Conservation (phyloP, 2,113 vertebrate genomes). For the Barbus barbus region DNA sequence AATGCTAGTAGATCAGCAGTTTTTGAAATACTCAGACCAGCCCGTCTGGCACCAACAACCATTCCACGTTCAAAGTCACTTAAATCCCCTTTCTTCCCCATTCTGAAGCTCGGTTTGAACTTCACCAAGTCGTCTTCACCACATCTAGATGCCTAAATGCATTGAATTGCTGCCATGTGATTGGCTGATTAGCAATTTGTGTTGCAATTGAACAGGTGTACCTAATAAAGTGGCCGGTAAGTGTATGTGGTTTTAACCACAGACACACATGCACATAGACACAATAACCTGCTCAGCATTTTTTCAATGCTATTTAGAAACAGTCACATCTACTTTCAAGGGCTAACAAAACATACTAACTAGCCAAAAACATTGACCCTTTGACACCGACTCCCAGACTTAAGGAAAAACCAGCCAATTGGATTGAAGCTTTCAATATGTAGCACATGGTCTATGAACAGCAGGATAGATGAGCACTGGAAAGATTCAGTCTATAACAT, state of each 20-base stretch:
- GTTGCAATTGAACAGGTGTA: too few relatives aligned
- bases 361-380: slow-evolving; percentile 6
- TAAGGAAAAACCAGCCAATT: not conserved
- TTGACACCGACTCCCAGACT: not conserved
- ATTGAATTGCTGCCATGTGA: too few relatives aligned
- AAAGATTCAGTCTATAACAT: not conserved
- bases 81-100: too few relatives aligned
- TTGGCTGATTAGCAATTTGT: too few relatives aligned
- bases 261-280: slow-evolving; percentile 22
- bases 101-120: too few relatives aligned
- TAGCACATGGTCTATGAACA: not conserved
- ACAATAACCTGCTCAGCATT: not conserved
- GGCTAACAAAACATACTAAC: not conserved
- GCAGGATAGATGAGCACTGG: not conserved
- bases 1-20: too few relatives aligned
- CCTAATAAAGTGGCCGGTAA: too few relatives aligned
- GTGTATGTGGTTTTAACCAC: slow-evolving; percentile 7
- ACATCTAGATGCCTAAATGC: too few relatives aligned
- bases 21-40: too few relatives aligned
- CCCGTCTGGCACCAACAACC: too few relatives aligned
- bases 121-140: too few relatives aligned
- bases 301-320: not conserved
- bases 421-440: not conserved
- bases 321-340: not conserved
- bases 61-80: too few relatives aligned